phyloP scores from a whole-genome alignment of 2,113 vertebrate species.

The Hydrolagus affinis region DNA sequence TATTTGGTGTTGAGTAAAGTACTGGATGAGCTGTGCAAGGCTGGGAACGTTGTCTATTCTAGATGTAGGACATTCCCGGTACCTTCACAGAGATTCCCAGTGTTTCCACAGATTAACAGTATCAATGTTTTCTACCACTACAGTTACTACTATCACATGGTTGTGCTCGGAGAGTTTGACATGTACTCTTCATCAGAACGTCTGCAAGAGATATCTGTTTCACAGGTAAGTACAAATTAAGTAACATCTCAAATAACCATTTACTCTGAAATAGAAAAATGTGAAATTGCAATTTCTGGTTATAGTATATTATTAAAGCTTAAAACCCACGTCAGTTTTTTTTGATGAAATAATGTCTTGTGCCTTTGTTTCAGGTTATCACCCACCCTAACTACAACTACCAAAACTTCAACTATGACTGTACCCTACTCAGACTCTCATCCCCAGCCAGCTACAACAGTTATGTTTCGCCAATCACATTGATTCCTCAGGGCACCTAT shows the following conservation, averaged over 20 bases:
- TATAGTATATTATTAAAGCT: too few species aligned
- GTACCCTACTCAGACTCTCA: conserved; percentile 69
- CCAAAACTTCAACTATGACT: conserved; percentile 64
- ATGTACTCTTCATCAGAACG: background rate
- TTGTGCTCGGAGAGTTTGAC: conserved; percentile 57
- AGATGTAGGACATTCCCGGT: too few species aligned
- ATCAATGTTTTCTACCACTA: background rate
- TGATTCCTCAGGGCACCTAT: conserved; percentile 50
- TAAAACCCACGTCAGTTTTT: too few species aligned
- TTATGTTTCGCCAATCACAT: conserved; percentile 60
- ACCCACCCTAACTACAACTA: conserved; percentile 65
- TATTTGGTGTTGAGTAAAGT: too few species aligned
- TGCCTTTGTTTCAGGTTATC: conserved; percentile 51
- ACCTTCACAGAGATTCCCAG: too few species aligned
- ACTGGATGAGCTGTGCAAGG: too few species aligned
- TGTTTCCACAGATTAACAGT: background rate
- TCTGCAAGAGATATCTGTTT: background rate
- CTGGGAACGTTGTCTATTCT: too few species aligned
- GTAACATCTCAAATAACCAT: too few species aligned
- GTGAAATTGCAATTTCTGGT: too few species aligned
- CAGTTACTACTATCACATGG: conserved; percentile 44
- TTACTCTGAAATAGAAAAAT: too few species aligned
- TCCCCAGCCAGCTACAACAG: conserved; percentile 53
- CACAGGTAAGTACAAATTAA: background rate
- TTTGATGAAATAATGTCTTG: background rate